These are phyloP conservation scores for Rhopalosiphum nymphaeae DNA, from an alignment of 2,888 invertebrate genomes.

Conservation along the genomic window DNA sequence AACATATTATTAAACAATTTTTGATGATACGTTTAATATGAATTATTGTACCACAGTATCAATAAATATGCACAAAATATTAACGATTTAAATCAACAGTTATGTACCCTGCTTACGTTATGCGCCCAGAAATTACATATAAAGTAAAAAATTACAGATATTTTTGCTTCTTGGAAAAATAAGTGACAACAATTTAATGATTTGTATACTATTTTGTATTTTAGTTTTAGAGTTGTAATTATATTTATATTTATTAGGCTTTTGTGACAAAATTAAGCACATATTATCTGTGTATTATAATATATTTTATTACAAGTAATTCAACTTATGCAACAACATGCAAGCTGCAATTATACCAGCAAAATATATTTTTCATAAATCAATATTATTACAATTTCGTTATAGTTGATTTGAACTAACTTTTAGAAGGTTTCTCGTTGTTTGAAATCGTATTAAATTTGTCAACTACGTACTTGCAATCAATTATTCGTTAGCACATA, in stretches of 20 bases:
- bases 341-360: neutral
- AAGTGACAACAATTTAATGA: neutral
- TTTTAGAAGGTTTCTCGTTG: slow-evolving; percentile 33
- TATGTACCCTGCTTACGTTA: neutral
- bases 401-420: slow-evolving; percentile 18
- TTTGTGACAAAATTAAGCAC: neutral
- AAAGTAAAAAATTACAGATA: neutral
- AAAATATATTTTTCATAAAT: slow-evolving; percentile 7
- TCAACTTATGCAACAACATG: neutral
- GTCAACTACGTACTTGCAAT: neutral
- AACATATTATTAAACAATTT: neutral
- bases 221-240: neutral
- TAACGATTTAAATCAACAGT: neutral
- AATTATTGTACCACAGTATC: neutral
- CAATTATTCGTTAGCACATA: slow-evolving; percentile 15
- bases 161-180: neutral
- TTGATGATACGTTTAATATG: neutral
- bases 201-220: neutral
- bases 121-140: neutral
- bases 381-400: neutral
- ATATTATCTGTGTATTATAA: neutral
- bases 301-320: neutral
- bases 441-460: slow-evolving; percentile 16
- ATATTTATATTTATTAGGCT: neutral
- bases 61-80: neutral